Evolutionary conservation across 1,140 invertebrate genomes (phyloP).

Genomic region (Zophobas atratus): DNA sequence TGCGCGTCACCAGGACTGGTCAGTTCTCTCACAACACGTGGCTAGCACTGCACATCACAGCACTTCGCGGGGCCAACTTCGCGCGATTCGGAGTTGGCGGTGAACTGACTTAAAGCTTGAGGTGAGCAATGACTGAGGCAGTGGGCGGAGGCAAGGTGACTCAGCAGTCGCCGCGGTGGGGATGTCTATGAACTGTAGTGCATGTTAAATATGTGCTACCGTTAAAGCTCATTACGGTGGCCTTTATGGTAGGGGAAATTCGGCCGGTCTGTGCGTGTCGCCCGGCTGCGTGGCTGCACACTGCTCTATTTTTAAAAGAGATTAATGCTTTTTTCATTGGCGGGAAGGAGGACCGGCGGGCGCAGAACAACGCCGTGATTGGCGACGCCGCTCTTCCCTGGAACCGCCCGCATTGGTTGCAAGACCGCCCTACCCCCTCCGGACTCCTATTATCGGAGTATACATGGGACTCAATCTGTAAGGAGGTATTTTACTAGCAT

Average conservation of each 20-base stretch:
- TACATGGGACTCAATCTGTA: conserved; percentile 66
- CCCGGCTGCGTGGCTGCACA: conserved; percentile 63
- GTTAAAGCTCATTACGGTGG: conserved; percentile 67
- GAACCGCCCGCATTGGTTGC: conserved; percentile 64
- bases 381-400: conserved; percentile 57
- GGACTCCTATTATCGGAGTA: conserved; percentile 62
- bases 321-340: conserved; percentile 70
- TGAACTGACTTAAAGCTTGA: conserved; percentile 55
- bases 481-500: conserved; percentile 65
- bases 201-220: conserved; percentile 69
- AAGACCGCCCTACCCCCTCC: conserved; percentile 63
- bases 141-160: conserved; percentile 59
- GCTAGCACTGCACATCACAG: conserved; percentile 61
- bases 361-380: conserved; percentile 58
- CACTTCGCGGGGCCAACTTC: conserved; percentile 45
- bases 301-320: conserved; percentile 68
- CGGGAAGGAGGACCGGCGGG: conserved; percentile 64
- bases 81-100: conserved; percentile 53
- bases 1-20: conserved; percentile 59
- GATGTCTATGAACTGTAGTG: conserved; percentile 68
- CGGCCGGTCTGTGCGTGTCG: conserved; percentile 60
- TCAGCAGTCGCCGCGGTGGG: conserved; percentile 58
- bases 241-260: conserved; percentile 63
- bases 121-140: conserved; percentile 47
- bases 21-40: conserved; percentile 55